Evolutionary conservation across 2,888 invertebrate genomes (phyloP), one percentile per base, ranked within the genome.

Genomic region (Cheilosia vernalis): DNA sequence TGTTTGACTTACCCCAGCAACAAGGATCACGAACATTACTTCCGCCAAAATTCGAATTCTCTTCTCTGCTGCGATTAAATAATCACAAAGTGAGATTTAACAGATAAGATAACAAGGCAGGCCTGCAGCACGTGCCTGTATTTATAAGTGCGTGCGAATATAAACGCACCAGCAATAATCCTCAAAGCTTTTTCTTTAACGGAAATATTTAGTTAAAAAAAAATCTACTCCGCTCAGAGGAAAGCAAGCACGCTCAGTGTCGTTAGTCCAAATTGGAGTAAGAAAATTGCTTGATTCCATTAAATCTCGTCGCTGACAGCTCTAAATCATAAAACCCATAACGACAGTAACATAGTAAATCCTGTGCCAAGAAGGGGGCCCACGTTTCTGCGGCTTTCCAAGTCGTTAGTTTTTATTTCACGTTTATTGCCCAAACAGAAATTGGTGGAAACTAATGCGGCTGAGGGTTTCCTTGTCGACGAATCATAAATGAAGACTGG

Each of bases 141-240:
- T 17, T 3, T 24, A 40, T 58, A 49, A 70, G 37, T 60, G 17
- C 60, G n/a, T 37, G n/a, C n/a, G 49, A 40, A 44, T 40, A 64
- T 58, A 76, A 58, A 76, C 60, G 67, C 66, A 76, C 66, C 40
- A 76, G 76, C 58, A 67, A 60, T 76, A 67, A 76, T 76, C 76
- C 53, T 67, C 40, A 40, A 15, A 33, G 44, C 53, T 21, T 9
- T 30, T 30, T 7, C 30, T 7, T 7, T 7, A 30, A 30, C 6
- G 1, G 30, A 7, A 30, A 9, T 30, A 2, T 0, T 9, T 9
- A 9, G 5, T 21, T 21, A 27, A 27, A 5, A 27, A 27, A 19
- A 1, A 37, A 37, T 37, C 2, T 10, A 1, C 7, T 17, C 47
- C 47, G 19, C 19, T 47, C 9, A 17, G 5, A 17, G n/a, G 6